Conservation (phyloP, 2,888 invertebrate species). For the Oconnorella tubifera region DNA sequence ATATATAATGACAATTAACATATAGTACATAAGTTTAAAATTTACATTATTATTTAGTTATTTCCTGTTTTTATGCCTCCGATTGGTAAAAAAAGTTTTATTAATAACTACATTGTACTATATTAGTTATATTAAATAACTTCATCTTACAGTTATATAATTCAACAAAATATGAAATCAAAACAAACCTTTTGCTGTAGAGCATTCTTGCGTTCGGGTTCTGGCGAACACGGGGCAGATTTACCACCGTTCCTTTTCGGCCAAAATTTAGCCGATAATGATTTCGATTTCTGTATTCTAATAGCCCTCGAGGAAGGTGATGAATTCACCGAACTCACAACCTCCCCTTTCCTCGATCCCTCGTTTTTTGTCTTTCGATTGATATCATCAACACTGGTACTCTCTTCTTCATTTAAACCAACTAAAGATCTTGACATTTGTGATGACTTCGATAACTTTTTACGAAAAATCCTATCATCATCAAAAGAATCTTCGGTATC, state of each 20-base stretch:
- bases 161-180: too few species aligned
- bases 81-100: too few species aligned
- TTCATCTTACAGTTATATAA: too few species aligned
- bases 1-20: too few species aligned
- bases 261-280: background rate
- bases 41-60: too few species aligned
- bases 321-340: background rate
- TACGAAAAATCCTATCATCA: background rate
- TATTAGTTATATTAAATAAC: too few species aligned
- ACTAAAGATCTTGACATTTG: background rate
- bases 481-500: background rate
- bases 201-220: background rate
- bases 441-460: background rate
- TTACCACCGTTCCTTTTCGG: background rate
- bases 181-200: background rate
- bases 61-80: too few species aligned
- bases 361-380: too few species aligned
- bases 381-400: background rate
- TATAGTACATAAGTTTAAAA: too few species aligned
- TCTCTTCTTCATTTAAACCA: background rate
- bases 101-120: too few species aligned
- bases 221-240: background rate
- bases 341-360: background rate
- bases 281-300: background rate
- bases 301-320: background rate